Conservation (phyloP, 2,113 vertebrate species). For the Sciurus niger region DNA sequence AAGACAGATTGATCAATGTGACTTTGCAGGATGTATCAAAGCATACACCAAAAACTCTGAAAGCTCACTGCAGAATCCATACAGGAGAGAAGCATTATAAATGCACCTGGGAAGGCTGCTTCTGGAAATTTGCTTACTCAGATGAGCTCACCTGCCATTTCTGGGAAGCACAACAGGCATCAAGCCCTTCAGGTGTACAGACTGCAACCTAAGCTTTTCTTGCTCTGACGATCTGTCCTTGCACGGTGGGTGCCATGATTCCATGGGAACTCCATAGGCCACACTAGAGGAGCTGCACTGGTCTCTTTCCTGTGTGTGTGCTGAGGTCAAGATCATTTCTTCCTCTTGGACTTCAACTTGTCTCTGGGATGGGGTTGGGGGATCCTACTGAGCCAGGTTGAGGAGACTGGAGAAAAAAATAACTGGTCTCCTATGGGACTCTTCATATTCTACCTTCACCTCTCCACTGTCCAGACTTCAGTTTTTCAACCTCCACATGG, state of each 20-base stretch:
- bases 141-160: slow-evolving; percentile 98
- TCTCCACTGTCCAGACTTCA: slow-evolving; percentile 41
- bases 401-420: slow-evolving; percentile 50
- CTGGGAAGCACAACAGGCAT: slow-evolving; percentile 98
- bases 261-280: slow-evolving; percentile 92
- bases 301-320: slow-evolving; percentile 32
- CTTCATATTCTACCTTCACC: neutral
- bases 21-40: slow-evolving; percentile 98
- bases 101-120: slow-evolving; percentile 98
- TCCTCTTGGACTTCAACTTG: slow-evolving; percentile 38
- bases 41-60: slow-evolving; percentile 99
- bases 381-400: slow-evolving; percentile 67
- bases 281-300: neutral
- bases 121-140: slow-evolving; percentile 97
- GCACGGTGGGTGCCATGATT: slow-evolving; percentile 96
- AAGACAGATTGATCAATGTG: slow-evolving; percentile 97
- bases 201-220: slow-evolving; percentile 98
- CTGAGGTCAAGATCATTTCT: neutral
- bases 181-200: slow-evolving; percentile 98
- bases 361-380: slow-evolving; percentile 41
- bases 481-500: slow-evolving; percentile 28
- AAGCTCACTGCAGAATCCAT: slow-evolving; percentile 98
- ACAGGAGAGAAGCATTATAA: slow-evolving; percentile 99
- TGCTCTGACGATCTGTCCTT: slow-evolving; percentile 97
- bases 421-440: slow-evolving; percentile 34